Evolutionary conservation across 1,140 invertebrate species (phyloP), one percentile per base, ranked within the genome.

Genomic region (Brevipalpus yothersi): DNA sequence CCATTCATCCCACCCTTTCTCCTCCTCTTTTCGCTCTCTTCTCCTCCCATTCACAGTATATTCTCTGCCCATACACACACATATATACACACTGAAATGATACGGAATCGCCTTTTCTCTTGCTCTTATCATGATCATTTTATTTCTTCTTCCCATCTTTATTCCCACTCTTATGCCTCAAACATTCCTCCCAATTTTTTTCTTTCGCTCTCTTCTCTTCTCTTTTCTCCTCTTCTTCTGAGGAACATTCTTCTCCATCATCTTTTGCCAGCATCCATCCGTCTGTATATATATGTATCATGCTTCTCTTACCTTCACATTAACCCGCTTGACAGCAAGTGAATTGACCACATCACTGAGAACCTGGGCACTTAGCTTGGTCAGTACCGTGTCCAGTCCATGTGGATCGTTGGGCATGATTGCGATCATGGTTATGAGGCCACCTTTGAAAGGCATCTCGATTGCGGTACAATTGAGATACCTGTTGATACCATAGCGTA

Each of bases 391-490:
- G 4, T 63, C 61, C 21, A 64, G 58, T 31, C 60, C 63, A 10
- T 62, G 53, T 3, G 58, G 43, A 58, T 66, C 64, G 42, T 21
- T 41, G 11, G 66, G 63, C 19, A 66, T 60, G 47, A 68, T 57
- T 17, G 61, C 49, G 3, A 68, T 53, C 41, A 68, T 39, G 0
- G 67, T 67, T 2, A 68, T 47, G 17, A 66, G 43, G 5, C 67
- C 65, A 49, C 62, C 65, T 53, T 59, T 62, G 51, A 68, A 66
- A 13, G 67, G 67, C 42, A 68, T 62, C 55, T 68, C 67, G 11
- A 68, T 60, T 13, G 60, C 63, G 12, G 63, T 67, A 41, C 65
- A 65, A 41, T 67, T 65, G 0, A 68, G 43, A 49, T 67, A 67
- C n/a, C 60, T 54, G 47, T 65, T 60, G 15, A 60, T 58, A 5